Conservation (phyloP, 2,797 vertebrate species). For the Bucorvus abyssinicus region DNA sequence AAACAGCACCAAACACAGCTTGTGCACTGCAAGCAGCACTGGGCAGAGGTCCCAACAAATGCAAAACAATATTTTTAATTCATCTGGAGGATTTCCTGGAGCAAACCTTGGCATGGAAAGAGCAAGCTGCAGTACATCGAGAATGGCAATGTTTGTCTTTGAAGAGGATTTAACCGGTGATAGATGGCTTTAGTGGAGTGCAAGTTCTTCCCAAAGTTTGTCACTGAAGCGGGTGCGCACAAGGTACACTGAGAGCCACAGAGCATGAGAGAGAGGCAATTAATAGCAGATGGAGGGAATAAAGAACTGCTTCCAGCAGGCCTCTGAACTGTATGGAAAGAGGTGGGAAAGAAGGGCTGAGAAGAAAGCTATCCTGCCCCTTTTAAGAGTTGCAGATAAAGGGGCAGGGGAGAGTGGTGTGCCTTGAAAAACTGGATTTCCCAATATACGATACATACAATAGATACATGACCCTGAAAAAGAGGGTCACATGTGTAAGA, state of each 20-base stretch:
- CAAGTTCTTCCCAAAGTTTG: neutral
- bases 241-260: neutral
- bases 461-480: neutral
- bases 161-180: neutral
- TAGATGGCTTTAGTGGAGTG: neutral
- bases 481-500: neutral
- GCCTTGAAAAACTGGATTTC: neutral
- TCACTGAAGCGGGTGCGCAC: neutral
- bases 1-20: neutral
- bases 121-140: neutral
- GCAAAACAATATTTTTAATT: slow-evolving; percentile 35
- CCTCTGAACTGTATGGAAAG: neutral
- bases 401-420: neutral
- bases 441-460: neutral
- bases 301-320: neutral
- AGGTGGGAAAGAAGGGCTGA: neutral
- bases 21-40: neutral
- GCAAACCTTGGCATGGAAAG: slow-evolving; percentile 3
- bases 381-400: neutral
- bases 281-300: neutral
- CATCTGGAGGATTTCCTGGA: slow-evolving; percentile 57
- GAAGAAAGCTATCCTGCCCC: neutral
- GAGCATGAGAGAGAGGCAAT: neutral
- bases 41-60: slow-evolving; percentile 32
- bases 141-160: neutral